Evolutionary conservation across 2,113 vertebrate species (phyloP).

Genomic region (Silurus meridionalis): DNA sequence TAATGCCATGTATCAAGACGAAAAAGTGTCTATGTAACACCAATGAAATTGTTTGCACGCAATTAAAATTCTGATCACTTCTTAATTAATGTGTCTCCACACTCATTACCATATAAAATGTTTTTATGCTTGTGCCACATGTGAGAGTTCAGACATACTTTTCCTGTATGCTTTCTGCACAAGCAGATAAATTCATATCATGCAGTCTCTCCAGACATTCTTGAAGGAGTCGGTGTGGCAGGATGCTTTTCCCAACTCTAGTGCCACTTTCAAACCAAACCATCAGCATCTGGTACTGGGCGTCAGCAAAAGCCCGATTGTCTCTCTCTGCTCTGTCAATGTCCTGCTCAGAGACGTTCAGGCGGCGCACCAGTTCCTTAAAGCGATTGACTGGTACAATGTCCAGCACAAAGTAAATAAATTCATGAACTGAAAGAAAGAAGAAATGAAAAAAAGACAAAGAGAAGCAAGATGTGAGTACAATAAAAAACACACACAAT

Average conservation of each 20-base stretch:
- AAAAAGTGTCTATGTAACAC: neutral
- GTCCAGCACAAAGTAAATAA: slow-evolving; percentile 73
- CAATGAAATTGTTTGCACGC: neutral
- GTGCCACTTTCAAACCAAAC: slow-evolving; percentile 62
- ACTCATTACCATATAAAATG: neutral
- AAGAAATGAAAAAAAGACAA: neutral
- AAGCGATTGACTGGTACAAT: slow-evolving; percentile 66
- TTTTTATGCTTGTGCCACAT: slow-evolving; percentile 19
- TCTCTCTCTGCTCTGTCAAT: slow-evolving; percentile 72
- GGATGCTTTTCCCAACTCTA: slow-evolving; percentile 35
- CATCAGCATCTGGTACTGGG: slow-evolving; percentile 75
- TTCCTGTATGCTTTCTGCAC: slow-evolving; percentile 68
- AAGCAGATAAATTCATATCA: slow-evolving; percentile 63
- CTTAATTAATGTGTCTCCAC: neutral
- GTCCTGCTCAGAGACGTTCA: slow-evolving; percentile 69
- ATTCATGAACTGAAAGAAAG: slow-evolving; percentile 49
- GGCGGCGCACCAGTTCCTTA: slow-evolving; percentile 70
- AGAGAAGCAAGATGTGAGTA: slow-evolving; percentile 20
- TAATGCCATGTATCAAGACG: neutral
- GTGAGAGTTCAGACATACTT: slow-evolving; percentile 50
- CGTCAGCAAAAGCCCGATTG: slow-evolving; percentile 62
- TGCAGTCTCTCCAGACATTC: slow-evolving; percentile 64
- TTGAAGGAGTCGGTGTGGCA: slow-evolving; percentile 56
- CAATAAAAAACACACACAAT: neutral
- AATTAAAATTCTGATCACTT: neutral